Conservation (phyloP, 2,888 invertebrate species). For the Campaea margaritaria region DNA sequence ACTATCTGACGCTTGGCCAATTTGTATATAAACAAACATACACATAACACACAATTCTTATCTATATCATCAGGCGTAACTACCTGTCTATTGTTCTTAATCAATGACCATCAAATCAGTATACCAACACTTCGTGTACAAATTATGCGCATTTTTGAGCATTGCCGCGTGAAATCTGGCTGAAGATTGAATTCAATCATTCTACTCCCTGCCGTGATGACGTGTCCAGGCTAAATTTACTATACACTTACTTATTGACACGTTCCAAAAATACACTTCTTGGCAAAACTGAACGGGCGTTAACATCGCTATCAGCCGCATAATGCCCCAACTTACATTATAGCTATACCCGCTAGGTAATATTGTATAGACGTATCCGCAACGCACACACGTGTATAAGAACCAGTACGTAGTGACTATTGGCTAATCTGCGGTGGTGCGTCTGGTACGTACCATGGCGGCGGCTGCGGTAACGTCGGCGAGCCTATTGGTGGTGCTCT, state of each 20-base stretch:
- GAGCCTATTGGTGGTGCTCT: constrained; percentile 28
- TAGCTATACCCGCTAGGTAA: constrained; percentile 42
- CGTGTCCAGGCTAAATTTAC: constrained; percentile 82
- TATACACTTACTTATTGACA: constrained; percentile 84
- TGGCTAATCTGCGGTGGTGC: constrained; percentile 19
- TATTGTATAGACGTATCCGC: constrained; percentile 49
- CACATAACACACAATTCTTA: background rate
- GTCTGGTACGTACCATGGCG: constrained; percentile 29
- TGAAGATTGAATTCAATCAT: constrained; percentile 70
- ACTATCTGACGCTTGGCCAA: too few species aligned
- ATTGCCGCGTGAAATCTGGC: constrained; percentile 52
- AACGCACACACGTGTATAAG: constrained; percentile 43
- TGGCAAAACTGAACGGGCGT: constrained; percentile 84
- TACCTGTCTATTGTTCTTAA: constrained; percentile 40
- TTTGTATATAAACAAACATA: too few species aligned
- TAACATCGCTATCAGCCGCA: constrained; percentile 82
- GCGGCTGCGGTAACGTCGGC: constrained; percentile 9
- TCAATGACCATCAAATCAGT: constrained; percentile 45
- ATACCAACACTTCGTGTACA: constrained; percentile 42
- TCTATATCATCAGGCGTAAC: constrained; percentile 7
- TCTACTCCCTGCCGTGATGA: constrained; percentile 69
- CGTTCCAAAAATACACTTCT: constrained; percentile 83
- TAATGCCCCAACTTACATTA: constrained; percentile 70
- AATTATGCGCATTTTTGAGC: constrained; percentile 47
- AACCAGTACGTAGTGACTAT: constrained; percentile 21